phyloP scores from a whole-genome alignment of 2,797 vertebrate species.

The Scleropages formosus region DNA sequence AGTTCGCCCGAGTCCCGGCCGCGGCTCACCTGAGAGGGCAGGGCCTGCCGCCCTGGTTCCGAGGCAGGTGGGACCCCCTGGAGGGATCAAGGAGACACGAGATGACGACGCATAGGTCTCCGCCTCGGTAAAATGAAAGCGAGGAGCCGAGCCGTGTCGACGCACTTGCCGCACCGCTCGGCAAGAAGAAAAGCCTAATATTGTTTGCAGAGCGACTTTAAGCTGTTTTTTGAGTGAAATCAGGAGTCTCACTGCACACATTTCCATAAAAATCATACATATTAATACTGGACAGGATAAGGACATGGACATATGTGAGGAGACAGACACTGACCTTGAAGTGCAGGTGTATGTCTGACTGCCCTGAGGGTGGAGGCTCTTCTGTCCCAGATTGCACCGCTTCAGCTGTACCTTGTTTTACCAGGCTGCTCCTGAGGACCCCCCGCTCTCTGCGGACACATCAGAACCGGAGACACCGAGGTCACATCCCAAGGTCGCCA shows the following conservation, averaged over 20 bases:
- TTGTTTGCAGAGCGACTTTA: too few species aligned
- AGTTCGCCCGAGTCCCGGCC: not conserved
- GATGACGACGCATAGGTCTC: not conserved
- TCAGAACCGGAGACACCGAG: conserved; percentile 53
- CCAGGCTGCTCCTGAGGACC: conserved; percentile 59
- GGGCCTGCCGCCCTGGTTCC: not conserved
- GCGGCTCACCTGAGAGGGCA: conserved; percentile 16
- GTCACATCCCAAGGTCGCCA: conserved; percentile 29
- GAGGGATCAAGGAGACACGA: not conserved
- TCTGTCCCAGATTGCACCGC: conserved; percentile 20
- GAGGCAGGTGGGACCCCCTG: conserved; percentile 4
- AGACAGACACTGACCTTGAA: conserved; percentile 40
- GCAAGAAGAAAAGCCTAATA: too few species aligned
- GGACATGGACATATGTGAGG: not conserved
- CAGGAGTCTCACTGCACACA: too few species aligned
- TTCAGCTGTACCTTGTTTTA: conserved; percentile 13
- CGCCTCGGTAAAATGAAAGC: too few species aligned
- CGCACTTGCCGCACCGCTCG: too few species aligned
- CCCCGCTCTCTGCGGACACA: conserved; percentile 49
- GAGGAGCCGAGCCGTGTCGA: too few species aligned
- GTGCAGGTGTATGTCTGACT: conserved; percentile 42
- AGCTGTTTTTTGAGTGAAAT: too few species aligned
- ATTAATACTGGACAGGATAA: too few species aligned
- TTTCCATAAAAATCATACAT: too few species aligned
- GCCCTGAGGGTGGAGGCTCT: conserved; percentile 14